phyloP scores from a whole-genome alignment of 2,113 vertebrate species.

The Onychorhynchus coronatus region DNA sequence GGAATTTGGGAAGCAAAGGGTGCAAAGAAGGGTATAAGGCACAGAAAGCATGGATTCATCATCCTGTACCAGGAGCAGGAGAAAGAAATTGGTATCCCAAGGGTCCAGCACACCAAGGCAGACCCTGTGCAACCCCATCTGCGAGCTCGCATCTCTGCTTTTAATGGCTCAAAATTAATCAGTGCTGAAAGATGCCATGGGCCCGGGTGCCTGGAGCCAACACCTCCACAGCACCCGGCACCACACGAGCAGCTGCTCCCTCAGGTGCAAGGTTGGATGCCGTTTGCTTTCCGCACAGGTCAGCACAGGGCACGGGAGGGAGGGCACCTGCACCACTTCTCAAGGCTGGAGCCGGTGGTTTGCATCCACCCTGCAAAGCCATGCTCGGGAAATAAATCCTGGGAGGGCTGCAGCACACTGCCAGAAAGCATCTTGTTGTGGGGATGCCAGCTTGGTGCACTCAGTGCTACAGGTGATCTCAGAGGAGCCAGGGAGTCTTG shows the following conservation, averaged over 20 bases:
- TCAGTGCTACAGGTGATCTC: not conserved
- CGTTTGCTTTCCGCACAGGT: not conserved
- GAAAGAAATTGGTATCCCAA: not conserved
- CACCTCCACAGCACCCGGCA: not conserved
- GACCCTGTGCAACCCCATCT: not conserved
- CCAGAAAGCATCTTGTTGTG: rapidly evolving
- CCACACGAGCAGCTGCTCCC: not conserved
- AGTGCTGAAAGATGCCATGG: not conserved
- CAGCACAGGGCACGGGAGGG: rapidly evolving
- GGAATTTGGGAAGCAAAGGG: not conserved
- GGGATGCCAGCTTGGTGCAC: not conserved
- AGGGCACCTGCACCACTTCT: not conserved
- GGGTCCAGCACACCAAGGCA: rapidly evolving
- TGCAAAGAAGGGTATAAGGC: not conserved
- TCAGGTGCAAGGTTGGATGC: rapidly evolving
- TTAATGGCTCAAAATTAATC: not conserved
- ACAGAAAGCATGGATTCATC: not conserved
- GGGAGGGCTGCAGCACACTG: rapidly evolving
- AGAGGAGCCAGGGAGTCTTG: not conserved
- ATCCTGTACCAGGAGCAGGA: not conserved
- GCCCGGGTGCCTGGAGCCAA: not conserved
- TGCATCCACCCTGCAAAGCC: not conserved
- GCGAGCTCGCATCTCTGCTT: not conserved
- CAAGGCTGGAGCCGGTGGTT: not conserved
- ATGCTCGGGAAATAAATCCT: not conserved